Evolutionary conservation across 2,113 vertebrate species (phyloP).

Genomic region (Grantiella picta): DNA sequence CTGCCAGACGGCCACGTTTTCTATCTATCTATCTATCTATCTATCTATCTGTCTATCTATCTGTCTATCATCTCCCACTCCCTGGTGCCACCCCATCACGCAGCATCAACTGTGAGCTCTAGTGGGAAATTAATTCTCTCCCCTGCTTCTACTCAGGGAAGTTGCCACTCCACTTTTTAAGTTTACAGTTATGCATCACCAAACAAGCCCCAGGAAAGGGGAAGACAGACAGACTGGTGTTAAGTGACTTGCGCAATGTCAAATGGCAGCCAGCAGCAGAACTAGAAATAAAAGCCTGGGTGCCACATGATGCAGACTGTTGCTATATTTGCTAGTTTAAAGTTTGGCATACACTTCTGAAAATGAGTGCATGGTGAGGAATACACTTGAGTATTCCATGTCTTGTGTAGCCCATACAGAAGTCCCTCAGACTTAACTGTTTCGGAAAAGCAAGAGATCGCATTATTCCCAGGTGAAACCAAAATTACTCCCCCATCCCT

Average conservation of each 20-base stretch:
- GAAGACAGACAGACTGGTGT: background rate
- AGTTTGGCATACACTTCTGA: background rate
- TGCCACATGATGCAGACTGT: background rate
- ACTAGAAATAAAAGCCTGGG: background rate
- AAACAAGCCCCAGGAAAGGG: background rate
- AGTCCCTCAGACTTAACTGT: background rate
- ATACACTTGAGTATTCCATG: background rate
- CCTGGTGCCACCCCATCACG: background rate
- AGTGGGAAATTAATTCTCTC: background rate
- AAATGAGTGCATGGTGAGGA: background rate
- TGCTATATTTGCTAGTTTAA: background rate
- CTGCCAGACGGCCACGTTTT: background rate
- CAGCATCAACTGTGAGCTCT: background rate
- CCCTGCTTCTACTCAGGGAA: background rate
- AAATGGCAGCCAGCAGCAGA: background rate
- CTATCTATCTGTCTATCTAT: background rate
- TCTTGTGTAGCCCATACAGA: background rate
- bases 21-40: background rate
- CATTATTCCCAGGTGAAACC: background rate
- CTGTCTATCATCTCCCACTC: background rate
- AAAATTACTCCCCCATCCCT: background rate
- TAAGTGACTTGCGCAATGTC: background rate
- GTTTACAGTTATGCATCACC: background rate
- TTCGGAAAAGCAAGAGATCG: background rate
- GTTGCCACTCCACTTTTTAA: background rate